Conservation (phyloP, 2,888 invertebrate species). For the Pachymerium ferrugineum region DNA sequence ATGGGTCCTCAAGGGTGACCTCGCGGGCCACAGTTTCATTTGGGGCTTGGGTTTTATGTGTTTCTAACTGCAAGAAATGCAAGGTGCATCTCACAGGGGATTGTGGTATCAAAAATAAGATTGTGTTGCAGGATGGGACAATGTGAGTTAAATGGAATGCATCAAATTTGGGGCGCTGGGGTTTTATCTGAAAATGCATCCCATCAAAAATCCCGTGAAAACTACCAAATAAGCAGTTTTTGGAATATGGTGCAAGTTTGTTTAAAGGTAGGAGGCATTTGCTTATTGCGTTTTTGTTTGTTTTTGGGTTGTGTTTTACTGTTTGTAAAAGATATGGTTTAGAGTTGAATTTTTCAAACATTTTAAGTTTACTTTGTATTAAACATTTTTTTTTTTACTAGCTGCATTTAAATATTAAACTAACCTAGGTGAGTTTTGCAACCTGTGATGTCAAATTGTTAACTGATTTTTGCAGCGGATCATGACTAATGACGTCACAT, state of each 20-base stretch:
- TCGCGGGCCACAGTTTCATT: neutral
- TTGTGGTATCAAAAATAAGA: conserved; percentile 13
- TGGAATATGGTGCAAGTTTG: neutral
- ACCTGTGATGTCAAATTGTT: too few species aligned
- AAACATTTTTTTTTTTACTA: too few species aligned
- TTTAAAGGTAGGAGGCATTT: neutral
- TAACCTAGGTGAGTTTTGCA: too few species aligned
- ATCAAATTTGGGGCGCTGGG: neutral
- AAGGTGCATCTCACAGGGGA: neutral
- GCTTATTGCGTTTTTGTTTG: too few species aligned
- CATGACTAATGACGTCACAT: too few species aligned
- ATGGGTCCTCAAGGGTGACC: neutral
- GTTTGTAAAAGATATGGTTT: too few species aligned
- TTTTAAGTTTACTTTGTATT: too few species aligned
- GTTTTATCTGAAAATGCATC: neutral
- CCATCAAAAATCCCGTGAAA: neutral
- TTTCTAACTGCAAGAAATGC: conserved; percentile 8
- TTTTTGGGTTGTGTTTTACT: too few species aligned
- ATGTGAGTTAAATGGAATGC: neutral
- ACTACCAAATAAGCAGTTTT: neutral
- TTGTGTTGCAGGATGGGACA: neutral
- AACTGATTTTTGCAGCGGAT: too few species aligned
- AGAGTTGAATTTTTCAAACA: too few species aligned
- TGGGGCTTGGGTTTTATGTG: neutral
- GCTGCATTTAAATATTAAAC: too few species aligned